A percentile compares a stretch with the other conserved stretches of the same genome.
These are phyloP conservation scores for Silurus glanis DNA, from an alignment of 2,113 vertebrate genomes.

Conservation along the genomic window DNA sequence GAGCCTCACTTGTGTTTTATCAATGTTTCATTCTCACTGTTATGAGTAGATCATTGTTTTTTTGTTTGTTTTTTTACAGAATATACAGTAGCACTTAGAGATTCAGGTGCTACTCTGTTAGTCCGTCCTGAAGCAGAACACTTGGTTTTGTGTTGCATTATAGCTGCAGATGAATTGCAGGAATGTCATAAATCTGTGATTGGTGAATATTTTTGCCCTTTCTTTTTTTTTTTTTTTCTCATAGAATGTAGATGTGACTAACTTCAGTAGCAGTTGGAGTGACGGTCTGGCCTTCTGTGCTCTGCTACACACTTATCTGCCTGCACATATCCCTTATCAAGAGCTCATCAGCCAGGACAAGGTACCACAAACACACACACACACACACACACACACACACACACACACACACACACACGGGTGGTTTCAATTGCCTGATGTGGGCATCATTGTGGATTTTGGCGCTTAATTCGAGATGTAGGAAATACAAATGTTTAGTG, in stretches of 20 bases:
- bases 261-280: constrained; percentile 95
- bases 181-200: neutral
- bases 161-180: neutral
- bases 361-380: constrained; percentile 62
- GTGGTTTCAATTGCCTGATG: no score
- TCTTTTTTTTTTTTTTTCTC: neutral
- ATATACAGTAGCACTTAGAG: neutral
- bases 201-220: neutral
- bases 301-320: constrained; percentile 86
- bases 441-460: no score
- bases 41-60: neutral
- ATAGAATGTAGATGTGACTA: constrained; percentile 91
- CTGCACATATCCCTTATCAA: constrained; percentile 90
- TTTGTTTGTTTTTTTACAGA: neutral
- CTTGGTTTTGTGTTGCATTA: neutral
- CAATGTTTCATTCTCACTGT: neutral
- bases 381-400: constrained; percentile 7
- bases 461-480: no score
- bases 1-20: neutral
- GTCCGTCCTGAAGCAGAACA: neutral
- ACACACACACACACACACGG: neutral
- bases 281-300: constrained; percentile 90
- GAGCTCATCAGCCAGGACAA: constrained; percentile 89
- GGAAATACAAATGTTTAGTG: no score
- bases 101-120: neutral